These are phyloP conservation scores for Amazona guildingii DNA, from an alignment of 2,113 vertebrate species.

Conservation along the genomic window DNA sequence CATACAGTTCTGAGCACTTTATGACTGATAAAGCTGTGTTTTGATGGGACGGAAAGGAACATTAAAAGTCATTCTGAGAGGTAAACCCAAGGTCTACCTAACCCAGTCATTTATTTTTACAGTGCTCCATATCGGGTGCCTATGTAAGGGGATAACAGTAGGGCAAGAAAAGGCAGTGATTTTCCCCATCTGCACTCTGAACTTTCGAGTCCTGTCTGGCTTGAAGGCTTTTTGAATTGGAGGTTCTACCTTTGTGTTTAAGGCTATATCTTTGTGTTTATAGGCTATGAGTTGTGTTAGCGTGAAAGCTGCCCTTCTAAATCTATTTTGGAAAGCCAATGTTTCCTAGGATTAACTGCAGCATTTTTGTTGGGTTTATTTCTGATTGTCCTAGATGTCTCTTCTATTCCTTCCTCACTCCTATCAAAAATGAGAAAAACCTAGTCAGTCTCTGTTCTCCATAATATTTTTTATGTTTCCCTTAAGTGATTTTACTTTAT, in stretches of 20 bases:
- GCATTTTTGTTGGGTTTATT: not conserved
- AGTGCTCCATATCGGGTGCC: not conserved
- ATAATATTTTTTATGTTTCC: not conserved
- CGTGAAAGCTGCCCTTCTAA: not conserved
- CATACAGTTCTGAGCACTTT: not conserved
- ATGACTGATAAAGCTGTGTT: not conserved
- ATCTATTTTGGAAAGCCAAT: not conserved
- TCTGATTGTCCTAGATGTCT: not conserved
- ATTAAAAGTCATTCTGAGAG: not conserved
- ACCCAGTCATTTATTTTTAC: not conserved
- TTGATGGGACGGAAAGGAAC: not conserved
- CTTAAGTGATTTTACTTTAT: not conserved
- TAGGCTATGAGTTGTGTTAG: not conserved
- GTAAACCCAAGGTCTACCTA: not conserved
- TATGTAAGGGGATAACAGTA: not conserved
- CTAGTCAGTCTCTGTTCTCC: not conserved
- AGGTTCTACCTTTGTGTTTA: not conserved
- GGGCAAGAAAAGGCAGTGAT: not conserved
- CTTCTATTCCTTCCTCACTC: not conserved
- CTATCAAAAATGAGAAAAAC: not conserved
- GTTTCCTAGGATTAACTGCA: not conserved
- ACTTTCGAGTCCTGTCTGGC: not conserved
- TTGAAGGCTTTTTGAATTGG: not conserved
- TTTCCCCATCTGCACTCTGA: not conserved
- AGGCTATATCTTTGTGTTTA: not conserved